phyloP scores from a whole-genome alignment of 2,888 invertebrate species.

The Cryptocheilus praepositus region DNA sequence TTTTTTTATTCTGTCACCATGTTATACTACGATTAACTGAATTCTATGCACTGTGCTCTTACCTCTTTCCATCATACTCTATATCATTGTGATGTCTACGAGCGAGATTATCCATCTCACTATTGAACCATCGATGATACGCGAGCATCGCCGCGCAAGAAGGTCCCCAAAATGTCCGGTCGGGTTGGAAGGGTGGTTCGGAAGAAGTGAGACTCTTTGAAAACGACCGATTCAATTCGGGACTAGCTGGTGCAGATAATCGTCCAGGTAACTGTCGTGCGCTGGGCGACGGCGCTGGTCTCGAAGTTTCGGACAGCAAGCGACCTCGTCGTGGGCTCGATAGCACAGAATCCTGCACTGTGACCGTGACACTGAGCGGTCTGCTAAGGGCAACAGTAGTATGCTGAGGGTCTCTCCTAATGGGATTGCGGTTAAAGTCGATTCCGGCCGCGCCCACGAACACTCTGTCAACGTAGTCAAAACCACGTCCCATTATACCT shows the following conservation, averaged over 20 bases:
- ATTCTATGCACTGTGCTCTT: conserved; percentile 4
- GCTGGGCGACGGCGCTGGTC: conserved; percentile 75
- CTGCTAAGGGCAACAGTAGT: conserved; percentile 79
- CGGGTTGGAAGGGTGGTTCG: conserved; percentile 54
- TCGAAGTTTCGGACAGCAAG: conserved; percentile 77
- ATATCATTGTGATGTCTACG: conserved; percentile 57
- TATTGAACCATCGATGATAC: conserved; percentile 77
- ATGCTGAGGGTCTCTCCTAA: conserved; percentile 80
- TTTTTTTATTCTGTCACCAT: too few relatives aligned
- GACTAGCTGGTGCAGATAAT: conserved; percentile 71
- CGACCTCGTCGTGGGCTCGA: conserved; percentile 75
- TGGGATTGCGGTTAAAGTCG: conserved; percentile 79
- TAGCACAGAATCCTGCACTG: conserved; percentile 77
- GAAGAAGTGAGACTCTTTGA: conserved; percentile 56
- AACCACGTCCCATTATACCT: conserved; percentile 95
- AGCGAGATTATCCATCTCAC: conserved; percentile 62
- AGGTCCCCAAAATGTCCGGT: conserved; percentile 70
- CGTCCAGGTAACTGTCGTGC: conserved; percentile 66
- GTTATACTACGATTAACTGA: background rate
- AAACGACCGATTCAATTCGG: conserved; percentile 69
- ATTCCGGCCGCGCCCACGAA: conserved; percentile 81
- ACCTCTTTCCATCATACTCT: conserved; percentile 70
- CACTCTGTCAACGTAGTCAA: conserved; percentile 87
- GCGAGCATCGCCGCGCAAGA: conserved; percentile 70
- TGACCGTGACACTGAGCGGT: conserved; percentile 80